Base-by-base conservation (phyloP, 2,113 vertebrate genomes). In the Riparia riparia region DNA sequence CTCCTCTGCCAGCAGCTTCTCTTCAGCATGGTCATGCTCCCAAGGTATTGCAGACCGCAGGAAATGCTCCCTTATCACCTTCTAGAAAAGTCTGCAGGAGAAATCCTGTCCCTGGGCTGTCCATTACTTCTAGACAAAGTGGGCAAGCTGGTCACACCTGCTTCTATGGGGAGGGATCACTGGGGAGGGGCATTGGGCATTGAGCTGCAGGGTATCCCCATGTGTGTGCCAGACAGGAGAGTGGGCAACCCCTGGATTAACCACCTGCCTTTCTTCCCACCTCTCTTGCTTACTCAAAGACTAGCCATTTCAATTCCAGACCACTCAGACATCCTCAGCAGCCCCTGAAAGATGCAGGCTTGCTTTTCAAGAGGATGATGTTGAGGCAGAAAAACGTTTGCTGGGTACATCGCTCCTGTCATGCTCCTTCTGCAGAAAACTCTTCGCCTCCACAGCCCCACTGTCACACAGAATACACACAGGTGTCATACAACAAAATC, bases 111-210 rank as follows among this genome's bases (percentile, higher is more conserved):
- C 20, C 9, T 3, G 7, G 28, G 14, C 24, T 57, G n/a, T 26
- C 34, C 10, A 14, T 4, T 3, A 0, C 37, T 60, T 82, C 61
- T 45, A 32, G 42, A 41, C 1, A 1, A 57, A 63, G 31, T 4
- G 8, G 24, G 9, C 57, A 65, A 80, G 21, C 10, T 5, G 3
- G 9, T 37, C 16, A 47, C 11, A 45, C 4, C 12, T 1, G 1
- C 11, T 85, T 16, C 32, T 41, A 2, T 20, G 2, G 8, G 6
- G 14, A 82, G 14, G 5, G 12, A 34, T 9, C 7, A 19, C 31
- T 3, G 1, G 15, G 14, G 51, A 78, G 20, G 12, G 20, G 5
- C 41, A 47, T 0, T 4, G 17, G 15, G 11, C 37, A 53, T 0
- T 3, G 2, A 56, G 51, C 31, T 50, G 11, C n/a, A 0, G 28